Base-by-base conservation (phyloP, 2,113 vertebrate species). In the Psittacara wagleri region DNA sequence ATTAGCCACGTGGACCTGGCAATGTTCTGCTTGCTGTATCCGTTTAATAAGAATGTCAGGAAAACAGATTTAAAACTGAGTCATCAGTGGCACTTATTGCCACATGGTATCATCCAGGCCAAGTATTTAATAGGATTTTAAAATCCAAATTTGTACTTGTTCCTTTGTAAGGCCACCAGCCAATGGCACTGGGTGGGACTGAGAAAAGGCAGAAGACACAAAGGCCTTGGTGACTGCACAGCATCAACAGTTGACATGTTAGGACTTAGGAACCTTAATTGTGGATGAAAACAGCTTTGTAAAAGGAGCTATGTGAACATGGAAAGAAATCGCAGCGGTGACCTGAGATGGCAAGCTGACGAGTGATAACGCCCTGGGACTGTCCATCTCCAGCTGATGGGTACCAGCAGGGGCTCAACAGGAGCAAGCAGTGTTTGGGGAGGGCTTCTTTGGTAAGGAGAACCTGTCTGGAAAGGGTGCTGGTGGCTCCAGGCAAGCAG, bases 41-140 rank as follows among this genome's bases (percentile, higher is more conserved):
- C 28, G 7, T 59, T 91, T 87, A 92, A 77, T 51, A 87, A 89
- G 31, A 79, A 76, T 63, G 70, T 74, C 74, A 95, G 81, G 41
- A 95, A 94, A 94, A 85, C 44, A 79, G 70, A 70, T 74, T 91
- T 91, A 61, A 77, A 87, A 74, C 81, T 43, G 86, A 94, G 46
- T 92, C 88, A 85, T 70, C 77, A 59, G 86, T 91, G 78, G 54
- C 63, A 68, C 49, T 82, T 78, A 27, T 74, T 83, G 70, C 80
- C 52, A 85, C 67, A 35, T 76, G 48, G 37, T 73, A 80, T 54
- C 66, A 77, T 49, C 86, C 84, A 85, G 66, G 81, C 66, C 82
- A 94, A 85, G 82, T 70, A 73, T 73, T 91, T 83, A 76, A 64
- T 10, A 79, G 44, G 62, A 82, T 85, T 91, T 2, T 54, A 96